Base-by-base conservation (phyloP, 53 echinoderm and acorn worm genomes). In the Mesocentrotus franciscanus region DNA sequence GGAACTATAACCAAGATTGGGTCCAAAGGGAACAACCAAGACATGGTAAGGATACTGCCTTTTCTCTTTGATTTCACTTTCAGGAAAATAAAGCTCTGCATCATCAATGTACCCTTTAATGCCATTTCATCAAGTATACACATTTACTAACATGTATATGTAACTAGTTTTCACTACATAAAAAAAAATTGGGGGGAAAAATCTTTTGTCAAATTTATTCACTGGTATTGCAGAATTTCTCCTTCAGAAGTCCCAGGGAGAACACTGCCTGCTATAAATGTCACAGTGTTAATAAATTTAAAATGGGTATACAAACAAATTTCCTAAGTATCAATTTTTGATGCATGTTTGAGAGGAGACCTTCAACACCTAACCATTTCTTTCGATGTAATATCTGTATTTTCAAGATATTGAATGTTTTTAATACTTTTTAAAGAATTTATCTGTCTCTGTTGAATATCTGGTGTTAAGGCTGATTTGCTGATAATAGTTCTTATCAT, bases 1-100 rank as follows among this genome's bases (percentile, higher is more conserved):
- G 78, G 60, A 93, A 2, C 58, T 24, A 85, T 87, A 94, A 94
- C 56, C 60, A 66, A 14, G 22, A 85, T 32, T 94, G 95, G 95
- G 95, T 94, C 39, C 85, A 87, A 27, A 34, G 87, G 27, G 95
- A 85, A 68, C 85, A 49, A 27, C 62, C 68, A 1, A 85, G 87
- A 27, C 85, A 24, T 66, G 95, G 95, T 94, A 87, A 68, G 24
- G 60, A 59, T 22, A 29, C 30, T n/a, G 22, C 70, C 29, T 78
- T 87, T 64, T 32, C 12, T 18, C 64, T 30, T 26, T 91, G 64
- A 62, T 18, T 61, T 30, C 30, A 20, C 39, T 2, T 39, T 18
- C 36, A 42, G 36, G 14, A 76, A 76, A 76, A 76, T 76, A 76
- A 33, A 76, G 33, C 76, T 13, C 4, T 32, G 14, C 36, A 81